A percentile compares a stretch with the other conserved stretches of the same genome.
Conservation (phyloP, 2,888 invertebrate genomes). For the Diadromus collaris region DNA sequence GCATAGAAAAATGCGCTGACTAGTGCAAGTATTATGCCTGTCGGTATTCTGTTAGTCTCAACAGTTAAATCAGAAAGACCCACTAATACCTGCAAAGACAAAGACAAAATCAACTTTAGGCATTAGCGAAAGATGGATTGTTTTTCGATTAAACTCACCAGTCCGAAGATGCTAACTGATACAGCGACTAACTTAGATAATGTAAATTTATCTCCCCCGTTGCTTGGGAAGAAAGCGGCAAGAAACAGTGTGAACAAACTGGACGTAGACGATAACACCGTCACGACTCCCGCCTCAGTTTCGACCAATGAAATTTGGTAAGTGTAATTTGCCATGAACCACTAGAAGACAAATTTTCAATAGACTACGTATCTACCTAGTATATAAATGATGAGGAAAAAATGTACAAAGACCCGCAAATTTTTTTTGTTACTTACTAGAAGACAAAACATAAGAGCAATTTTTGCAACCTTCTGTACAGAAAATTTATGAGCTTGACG, state of each 20-base stretch:
- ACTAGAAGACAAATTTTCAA: slow-evolving; percentile 83
- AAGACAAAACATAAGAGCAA: slow-evolving; percentile 92
- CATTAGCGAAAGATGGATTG: neutral
- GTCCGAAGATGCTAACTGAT: slow-evolving; percentile 88
- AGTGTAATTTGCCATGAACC: slow-evolving; percentile 97
- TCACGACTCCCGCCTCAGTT: slow-evolving; percentile 93
- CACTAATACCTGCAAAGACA: slow-evolving; percentile 84
- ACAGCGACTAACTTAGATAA: slow-evolving; percentile 93
- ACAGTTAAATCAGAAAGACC: slow-evolving; percentile 87
- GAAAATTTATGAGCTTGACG: slow-evolving; percentile 89
- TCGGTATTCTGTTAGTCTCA: slow-evolving; percentile 85
- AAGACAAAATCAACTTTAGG: slow-evolving; percentile 23
- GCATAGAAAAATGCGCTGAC: slow-evolving; percentile 95
- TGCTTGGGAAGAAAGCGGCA: slow-evolving; percentile 93
- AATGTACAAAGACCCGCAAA: neutral
- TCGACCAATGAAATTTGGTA: slow-evolving; percentile 94
- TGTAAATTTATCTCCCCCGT: slow-evolving; percentile 91
- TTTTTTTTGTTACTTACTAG: slow-evolving; percentile 83
- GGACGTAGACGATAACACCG: slow-evolving; percentile 93
- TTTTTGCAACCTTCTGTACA: slow-evolving; percentile 88
- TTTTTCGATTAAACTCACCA: slow-evolving; percentile 83
- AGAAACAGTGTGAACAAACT: slow-evolving; percentile 94
- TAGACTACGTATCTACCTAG: slow-evolving; percentile 4
- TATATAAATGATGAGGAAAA: neutral
- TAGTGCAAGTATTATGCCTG: slow-evolving; percentile 89